Conservation (phyloP, 2,113 vertebrate species). For the Oceanodroma tethys region DNA sequence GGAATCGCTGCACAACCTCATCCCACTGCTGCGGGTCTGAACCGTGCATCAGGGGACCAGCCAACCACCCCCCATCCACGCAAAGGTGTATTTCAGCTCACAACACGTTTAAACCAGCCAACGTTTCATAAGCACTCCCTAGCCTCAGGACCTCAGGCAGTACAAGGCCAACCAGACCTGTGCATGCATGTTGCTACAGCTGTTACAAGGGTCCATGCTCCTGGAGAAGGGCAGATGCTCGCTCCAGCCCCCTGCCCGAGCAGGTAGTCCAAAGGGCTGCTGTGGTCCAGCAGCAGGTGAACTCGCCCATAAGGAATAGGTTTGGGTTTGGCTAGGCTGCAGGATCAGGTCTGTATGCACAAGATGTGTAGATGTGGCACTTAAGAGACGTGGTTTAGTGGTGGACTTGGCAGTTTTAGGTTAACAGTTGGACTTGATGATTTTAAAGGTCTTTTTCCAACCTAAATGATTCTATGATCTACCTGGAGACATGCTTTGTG, state of each 20-base stretch:
- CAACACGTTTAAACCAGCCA: not conserved
- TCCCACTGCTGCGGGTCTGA: not conserved
- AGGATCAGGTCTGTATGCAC: not conserved
- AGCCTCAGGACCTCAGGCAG: too few species aligned
- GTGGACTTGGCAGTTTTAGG: not conserved
- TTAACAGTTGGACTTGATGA: not conserved
- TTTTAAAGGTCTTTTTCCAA: not conserved
- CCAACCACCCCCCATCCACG: too few species aligned
- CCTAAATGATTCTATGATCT: not conserved
- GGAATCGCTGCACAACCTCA: not conserved
- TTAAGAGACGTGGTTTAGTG: not conserved
- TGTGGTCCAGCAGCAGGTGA: not conserved
- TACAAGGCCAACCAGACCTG: not conserved
- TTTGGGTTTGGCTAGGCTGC: not conserved
- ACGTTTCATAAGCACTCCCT: not conserved
- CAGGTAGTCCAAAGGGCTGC: not conserved
- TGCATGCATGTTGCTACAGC: not conserved
- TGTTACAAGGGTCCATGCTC: fast-evolving
- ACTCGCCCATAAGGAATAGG: not conserved
- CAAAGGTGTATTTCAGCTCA: not conserved
- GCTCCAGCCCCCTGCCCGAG: not conserved
- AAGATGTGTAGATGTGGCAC: not conserved
- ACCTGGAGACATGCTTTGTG: not conserved
- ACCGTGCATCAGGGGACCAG: not conserved
- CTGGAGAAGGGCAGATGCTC: not conserved